Base-by-base conservation (phyloP, 2,888 invertebrate species). In the Drosophila gaucha region DNA sequence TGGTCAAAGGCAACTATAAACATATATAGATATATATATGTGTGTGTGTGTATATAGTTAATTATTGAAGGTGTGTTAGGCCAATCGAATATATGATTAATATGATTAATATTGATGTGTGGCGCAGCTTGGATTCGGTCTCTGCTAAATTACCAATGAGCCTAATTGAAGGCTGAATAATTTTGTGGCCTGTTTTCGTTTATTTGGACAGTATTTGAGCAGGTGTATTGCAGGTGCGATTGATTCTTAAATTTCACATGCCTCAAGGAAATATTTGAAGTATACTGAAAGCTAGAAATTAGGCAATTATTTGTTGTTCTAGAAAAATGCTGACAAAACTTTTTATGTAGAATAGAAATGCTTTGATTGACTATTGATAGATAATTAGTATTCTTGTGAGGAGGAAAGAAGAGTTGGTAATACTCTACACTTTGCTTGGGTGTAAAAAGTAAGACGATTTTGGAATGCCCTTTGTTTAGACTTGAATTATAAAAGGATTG, bases 1-100 rank as follows among this genome's bases (percentile, higher is more conserved):
- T 80, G 85, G 60, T 35, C 64, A 36, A 30, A 55, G 54, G 38
- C 31, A 57, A 60, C 68, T 62, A 64, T 77, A 36, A 41, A 56
- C 38, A 36, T 57, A 50, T 39, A 55, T 39, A 46, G 8, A 20
- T 5, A 26, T 8, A 24, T 16, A 28, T 26, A 28, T 26, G 10
- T 0, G 30, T 18, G 5, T 1, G 3, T 28, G 18, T 12, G 2
- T 35, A 56, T 55, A 39, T 18, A 16, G 50, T 35, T 28, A 41
- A 44, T 56, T n/a, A 31, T 41, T 18, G 16, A 38, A 56, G 57
- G 74, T 66, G 77, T 71, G 66, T 36, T 56, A 24, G 10, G 6
- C 20, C 41, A n/a, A 51, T 57, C 51, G 24, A 39, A 35, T 28
- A 31, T 38, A 57, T 64, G 30, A 59, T 56, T 72, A 64, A 59